A percentile compares a stretch with the other conserved stretches of the same genome.
phyloP scores from a whole-genome alignment of 1,140 invertebrate genomes.

The Solenopsis invicta region DNA sequence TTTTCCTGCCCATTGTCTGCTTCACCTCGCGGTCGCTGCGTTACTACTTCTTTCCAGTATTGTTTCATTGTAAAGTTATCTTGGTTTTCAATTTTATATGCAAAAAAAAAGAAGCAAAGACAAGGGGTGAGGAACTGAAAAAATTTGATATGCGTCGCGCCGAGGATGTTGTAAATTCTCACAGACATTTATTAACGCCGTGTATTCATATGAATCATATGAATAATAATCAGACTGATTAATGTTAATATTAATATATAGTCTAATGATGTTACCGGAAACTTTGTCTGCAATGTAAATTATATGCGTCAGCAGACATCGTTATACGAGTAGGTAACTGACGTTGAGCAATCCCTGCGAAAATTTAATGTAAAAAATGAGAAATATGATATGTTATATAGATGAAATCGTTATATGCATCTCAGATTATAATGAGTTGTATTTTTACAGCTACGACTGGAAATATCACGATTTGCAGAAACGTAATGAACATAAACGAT shows the following conservation, averaged over 20 bases:
- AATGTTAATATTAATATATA: slow-evolving; percentile 11
- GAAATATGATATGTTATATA: slow-evolving; percentile 18
- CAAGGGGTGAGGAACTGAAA: not conserved
- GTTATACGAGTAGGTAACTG: slow-evolving; percentile 7
- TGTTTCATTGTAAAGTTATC: slow-evolving; percentile 34
- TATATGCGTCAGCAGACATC: not conserved
- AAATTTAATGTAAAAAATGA: slow-evolving; percentile 24
- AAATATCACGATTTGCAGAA: not conserved
- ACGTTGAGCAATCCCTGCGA: not conserved
- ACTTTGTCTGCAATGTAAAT: slow-evolving; percentile 18
- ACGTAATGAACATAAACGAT: not conserved
- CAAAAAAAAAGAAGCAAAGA: slow-evolving; percentile 5
- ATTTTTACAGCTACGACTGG: not conserved
- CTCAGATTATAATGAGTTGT: not conserved
- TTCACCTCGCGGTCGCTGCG: not conserved
- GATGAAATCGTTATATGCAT: not conserved
- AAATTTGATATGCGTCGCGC: not conserved
- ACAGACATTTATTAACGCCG: not conserved
- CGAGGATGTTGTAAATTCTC: not conserved
- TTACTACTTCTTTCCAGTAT: slow-evolving; percentile 3
- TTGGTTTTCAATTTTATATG: slow-evolving; percentile 27
- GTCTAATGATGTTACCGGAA: not conserved
- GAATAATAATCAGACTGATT: not conserved
- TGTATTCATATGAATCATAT: not conserved
- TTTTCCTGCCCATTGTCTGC: slow-evolving; percentile 22